Evolutionary conservation across 2,888 invertebrate genomes (phyloP).

Genomic region (Lithosia quadra): DNA sequence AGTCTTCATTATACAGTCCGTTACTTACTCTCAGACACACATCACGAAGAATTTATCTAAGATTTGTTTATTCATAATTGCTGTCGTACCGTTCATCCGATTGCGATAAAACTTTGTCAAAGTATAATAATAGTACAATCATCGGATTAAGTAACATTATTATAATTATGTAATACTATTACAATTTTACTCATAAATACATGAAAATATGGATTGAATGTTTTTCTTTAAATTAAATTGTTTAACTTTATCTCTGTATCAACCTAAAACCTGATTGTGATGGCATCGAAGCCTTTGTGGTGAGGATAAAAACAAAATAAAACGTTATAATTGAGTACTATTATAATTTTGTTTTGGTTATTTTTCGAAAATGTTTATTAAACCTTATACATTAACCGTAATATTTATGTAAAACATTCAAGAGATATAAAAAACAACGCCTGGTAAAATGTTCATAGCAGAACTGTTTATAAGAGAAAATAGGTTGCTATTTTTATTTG

Average conservation of each 20-base stretch:
- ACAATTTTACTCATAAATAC: no score
- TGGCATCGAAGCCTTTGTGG: not conserved
- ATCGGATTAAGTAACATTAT: no score
- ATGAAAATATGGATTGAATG: no score
- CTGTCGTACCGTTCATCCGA: not conserved
- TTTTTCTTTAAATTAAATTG: not conserved
- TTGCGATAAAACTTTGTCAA: no score
- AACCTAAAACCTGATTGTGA: no score
- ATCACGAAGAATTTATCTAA: not conserved
- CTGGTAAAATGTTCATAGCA: constrained; percentile 39
- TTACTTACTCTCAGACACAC: no score
- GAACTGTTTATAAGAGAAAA: constrained; percentile 18
- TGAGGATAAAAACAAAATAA: not conserved
- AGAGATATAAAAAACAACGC: constrained; percentile 20
- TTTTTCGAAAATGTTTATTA: not conserved
- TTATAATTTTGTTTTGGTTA: not conserved
- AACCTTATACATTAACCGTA: not conserved
- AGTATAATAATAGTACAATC: no score
- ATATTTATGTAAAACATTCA: not conserved
- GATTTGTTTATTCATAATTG: not conserved
- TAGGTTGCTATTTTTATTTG: constrained; percentile 15
- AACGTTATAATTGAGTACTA: not conserved
- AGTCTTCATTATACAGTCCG: not conserved
- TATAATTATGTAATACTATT: no score
- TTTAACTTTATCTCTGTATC: not conserved